Evolutionary conservation across 1,140 invertebrate genomes (phyloP), one percentile per base, ranked within the genome.

Genomic region (Oryctes rhinoceros): DNA sequence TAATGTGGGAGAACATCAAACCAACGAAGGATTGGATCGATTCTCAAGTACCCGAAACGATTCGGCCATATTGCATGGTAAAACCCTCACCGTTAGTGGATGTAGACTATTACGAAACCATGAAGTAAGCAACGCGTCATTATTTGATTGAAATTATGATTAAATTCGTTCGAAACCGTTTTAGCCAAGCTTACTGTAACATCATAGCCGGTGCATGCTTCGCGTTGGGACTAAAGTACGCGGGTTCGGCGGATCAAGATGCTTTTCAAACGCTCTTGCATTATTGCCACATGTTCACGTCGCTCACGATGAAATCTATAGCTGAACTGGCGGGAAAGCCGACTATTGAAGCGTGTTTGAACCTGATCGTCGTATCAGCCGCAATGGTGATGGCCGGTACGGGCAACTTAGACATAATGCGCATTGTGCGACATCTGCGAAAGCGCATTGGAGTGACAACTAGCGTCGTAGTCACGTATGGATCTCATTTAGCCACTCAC

Each of bases 191-290:
- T 0, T 99, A 98, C 88, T 98, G 96, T 87, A 98, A 98, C 87
- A 97, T 99, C 80, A 91, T 98, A 75, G 95, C 96, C 44, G 98
- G 98, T 47, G 96, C 96, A 10, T 97, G 96, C 86, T 95, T 99
- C 89, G 95, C 96, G n/a, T 88, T 99, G 80, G 97, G 96, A 2
- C 89, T 99, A 9, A 95, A 96, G 84, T 99, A 95, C 90, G 97
- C 98, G 15, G 98, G 98, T 65, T 95, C 97, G 6, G 95, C 95
- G 65, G 94, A 97, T 87, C 89, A 92, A 79, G 91, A 93, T 78
- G 97, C 97, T 1, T 95, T 94, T 80, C 90, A 93, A 84, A 94
- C 94, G 0, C 89, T 96, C 4, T 90, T 93, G 75, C 90, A 92
- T 83, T 94, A 92, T 86, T 92, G 92, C 9, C 90, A 91, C 79